Evolutionary conservation across 2,113 vertebrate species (phyloP).

Genomic region (Thinocorus orbignyianus): DNA sequence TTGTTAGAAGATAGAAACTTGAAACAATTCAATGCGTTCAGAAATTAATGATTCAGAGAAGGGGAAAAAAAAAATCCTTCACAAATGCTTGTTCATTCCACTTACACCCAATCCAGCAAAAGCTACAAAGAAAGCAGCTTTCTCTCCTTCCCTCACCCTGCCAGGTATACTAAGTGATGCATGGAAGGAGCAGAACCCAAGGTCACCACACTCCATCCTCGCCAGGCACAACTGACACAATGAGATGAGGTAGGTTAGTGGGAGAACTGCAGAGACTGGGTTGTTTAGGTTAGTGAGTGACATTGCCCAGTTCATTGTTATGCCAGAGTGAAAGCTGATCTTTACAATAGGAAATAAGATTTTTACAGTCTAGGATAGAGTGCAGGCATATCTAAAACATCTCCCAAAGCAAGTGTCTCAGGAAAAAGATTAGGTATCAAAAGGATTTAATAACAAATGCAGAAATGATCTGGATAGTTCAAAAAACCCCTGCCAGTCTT

Average conservation of each 20-base stretch:
- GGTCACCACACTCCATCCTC: background rate
- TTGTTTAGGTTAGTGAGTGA: background rate
- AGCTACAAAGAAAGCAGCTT: background rate
- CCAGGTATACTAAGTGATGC: background rate
- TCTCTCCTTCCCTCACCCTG: background rate
- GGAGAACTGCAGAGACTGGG: background rate
- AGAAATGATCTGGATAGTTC: background rate
- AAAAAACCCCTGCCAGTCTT: background rate
- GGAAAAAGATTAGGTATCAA: background rate
- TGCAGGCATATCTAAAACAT: background rate
- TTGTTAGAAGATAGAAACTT: background rate
- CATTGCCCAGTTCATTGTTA: background rate
- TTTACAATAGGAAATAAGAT: background rate
- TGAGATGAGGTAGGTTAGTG: background rate
- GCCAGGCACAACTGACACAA: background rate
- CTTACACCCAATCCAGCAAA: background rate
- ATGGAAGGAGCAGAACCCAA: background rate
- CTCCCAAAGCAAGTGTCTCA: background rate
- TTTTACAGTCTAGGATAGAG: background rate
- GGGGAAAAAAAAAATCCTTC: background rate
- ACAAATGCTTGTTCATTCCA: background rate
- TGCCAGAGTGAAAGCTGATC: background rate
- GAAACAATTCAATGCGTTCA: background rate
- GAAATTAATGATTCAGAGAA: slow-evolving; percentile 21
- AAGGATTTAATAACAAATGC: background rate